Percentiles rank a stretch among this genome's conserved stretches.
These are phyloP conservation scores for Coracopsis vasa DNA, from an alignment of 2,113 vertebrate genomes.

Conservation along the genomic window DNA sequence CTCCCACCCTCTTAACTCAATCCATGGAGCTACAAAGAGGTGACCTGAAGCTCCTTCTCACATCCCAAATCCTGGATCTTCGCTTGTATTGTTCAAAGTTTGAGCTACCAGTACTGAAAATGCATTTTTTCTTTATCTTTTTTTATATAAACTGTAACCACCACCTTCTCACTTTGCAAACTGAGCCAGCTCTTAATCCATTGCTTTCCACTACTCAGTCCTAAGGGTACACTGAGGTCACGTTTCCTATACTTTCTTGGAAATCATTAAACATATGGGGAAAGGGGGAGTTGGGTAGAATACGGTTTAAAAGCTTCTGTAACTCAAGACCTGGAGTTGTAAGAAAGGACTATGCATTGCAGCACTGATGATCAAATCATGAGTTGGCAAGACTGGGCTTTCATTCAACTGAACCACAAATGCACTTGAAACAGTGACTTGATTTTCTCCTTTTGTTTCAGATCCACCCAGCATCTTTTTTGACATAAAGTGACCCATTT, in stretches of 20 bases:
- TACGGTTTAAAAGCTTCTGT: conserved; percentile 8
- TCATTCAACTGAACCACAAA: conserved; percentile 51
- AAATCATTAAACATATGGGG: not conserved
- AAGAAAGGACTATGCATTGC: conserved; percentile 4
- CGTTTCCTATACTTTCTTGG: not conserved
- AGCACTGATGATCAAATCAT: conserved; percentile 49
- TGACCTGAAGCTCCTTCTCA: not conserved
- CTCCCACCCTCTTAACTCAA: not conserved
- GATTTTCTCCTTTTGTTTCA: conserved; percentile 47
- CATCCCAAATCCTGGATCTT: not conserved
- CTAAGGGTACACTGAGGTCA: conserved; percentile 22
- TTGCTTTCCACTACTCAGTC: not conserved
- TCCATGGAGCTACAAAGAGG: not conserved
- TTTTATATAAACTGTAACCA: not conserved
- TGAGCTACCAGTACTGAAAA: not conserved
- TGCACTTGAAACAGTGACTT: conserved; percentile 4
- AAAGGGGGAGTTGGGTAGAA: not conserved
- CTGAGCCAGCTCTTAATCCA: conserved; percentile 4
- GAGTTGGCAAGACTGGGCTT: conserved; percentile 49
- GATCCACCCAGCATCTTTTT: conserved; percentile 35
- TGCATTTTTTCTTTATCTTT: not conserved
- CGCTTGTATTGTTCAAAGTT: not conserved
- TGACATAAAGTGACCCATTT: conserved; percentile 45
- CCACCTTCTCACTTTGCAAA: not conserved
- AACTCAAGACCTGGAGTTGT: conserved; percentile 22